Base-by-base conservation (phyloP, 2,113 vertebrate species). In the Oncorhynchus mykiss region DNA sequence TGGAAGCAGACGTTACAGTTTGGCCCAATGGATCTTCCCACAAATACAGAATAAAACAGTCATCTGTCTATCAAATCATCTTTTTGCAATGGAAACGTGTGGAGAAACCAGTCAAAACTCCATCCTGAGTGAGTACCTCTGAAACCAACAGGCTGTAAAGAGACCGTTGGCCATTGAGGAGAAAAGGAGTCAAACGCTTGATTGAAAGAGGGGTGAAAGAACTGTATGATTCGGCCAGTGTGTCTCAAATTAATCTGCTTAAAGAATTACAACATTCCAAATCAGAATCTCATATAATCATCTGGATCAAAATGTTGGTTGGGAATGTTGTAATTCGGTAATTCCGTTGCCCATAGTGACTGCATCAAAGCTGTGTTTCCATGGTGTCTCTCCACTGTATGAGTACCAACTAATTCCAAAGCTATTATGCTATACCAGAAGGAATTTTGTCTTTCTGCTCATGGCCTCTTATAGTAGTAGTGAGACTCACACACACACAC, bases 251-350 rank as follows among this genome's bases (percentile, higher is more conserved):
- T 90, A 93, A 92, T 92, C 90, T 74, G 90, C 92, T 93, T 92
- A 93, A 81, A 86, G 89, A 89, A 84, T 93, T 92, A 91, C 39
- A 81, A 65, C 91, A 92, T 92, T 93, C 92, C 90, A 57, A 3
- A 54, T 67, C 77, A 20, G 79, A 78, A 77, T 79, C 82, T 73
- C 80, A 81, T 71, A 45, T 73, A 79, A 81, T 85, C 79, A 81
- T 80, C 73, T 66, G 1, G 82, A 77, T 18, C 74, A 78, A 81
- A 78, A 84, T 83, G 73, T 45, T 75, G 80, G n/a, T 67, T 54
- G 62, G 62, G 69, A 49, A 45, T 81, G 80, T 82, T 84, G 82
- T 83, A 80, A 86, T 76, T 75, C 60, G 79, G 67, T 69, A 60
- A 82, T 84, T 83, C 73, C 72, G 51, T 62, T 57, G 20, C 22